A percentile compares a stretch with the other conserved stretches of the same genome.
phyloP scores from a whole-genome alignment of 2,797 vertebrate genomes.

The Molossus alvarezi region DNA sequence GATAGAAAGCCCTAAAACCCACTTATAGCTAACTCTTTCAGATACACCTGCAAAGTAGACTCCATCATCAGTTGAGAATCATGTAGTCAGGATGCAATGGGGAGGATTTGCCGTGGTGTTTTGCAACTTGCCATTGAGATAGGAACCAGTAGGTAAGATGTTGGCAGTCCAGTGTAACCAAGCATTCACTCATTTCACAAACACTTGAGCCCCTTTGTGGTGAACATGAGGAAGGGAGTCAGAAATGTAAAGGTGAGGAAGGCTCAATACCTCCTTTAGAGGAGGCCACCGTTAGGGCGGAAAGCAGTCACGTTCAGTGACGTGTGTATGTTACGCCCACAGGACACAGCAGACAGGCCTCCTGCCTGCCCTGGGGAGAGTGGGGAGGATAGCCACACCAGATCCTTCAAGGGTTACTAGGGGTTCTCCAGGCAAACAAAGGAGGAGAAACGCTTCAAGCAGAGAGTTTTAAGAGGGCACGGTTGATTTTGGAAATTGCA shows the following conservation, averaged over 20 bases:
- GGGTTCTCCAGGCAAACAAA: background rate
- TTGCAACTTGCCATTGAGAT: background rate
- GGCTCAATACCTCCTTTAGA: background rate
- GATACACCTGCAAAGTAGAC: background rate
- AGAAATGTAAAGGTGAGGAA: constrained; percentile 2
- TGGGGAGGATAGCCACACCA: background rate
- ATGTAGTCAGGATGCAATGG: background rate
- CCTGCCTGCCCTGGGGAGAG: background rate
- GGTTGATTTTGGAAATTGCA: background rate
- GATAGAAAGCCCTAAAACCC: background rate
- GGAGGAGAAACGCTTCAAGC: background rate
- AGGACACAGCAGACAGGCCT: background rate
- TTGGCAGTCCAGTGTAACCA: background rate
- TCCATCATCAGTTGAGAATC: background rate
- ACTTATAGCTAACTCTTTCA: background rate
- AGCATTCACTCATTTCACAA: background rate
- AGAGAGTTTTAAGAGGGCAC: background rate
- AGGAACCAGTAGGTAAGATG: background rate
- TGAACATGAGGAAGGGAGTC: background rate
- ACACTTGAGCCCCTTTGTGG: background rate
- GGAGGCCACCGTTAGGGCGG: background rate
- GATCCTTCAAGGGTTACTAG: background rate
- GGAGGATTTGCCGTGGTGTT: background rate
- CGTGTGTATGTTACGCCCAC: background rate
- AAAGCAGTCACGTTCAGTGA: background rate